Base-by-base conservation (phyloP, 2,113 vertebrate genomes). In the Otocyon megalotis region DNA sequence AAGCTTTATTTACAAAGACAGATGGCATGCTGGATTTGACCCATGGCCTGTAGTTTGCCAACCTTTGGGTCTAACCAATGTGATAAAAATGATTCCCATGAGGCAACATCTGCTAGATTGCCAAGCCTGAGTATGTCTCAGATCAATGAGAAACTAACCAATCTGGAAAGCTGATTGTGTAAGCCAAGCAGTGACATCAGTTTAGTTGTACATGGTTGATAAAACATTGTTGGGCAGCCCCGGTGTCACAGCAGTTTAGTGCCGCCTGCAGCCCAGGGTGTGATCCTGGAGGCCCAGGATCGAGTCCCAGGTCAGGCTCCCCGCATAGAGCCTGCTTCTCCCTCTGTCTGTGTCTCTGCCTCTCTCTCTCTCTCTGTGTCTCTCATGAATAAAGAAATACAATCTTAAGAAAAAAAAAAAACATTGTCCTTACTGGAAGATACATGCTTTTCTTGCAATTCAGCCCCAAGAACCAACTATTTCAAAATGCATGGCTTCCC, bases 1-100 rank as follows among this genome's bases (percentile, higher is more conserved):
- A 88, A 94, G 48, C 62, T 95, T 80, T 93, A 24, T 91, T 94
- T 90, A 65, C 4, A 95, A 88, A 94, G 88, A 84, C 50, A 77
- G 81, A 71, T 65, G 48, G 69, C 1, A 2, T 9, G 9, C 19
- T 86, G 32, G 35, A 84, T 85, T 88, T 94, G 84, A 76, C 35
- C 74, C 28, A 17, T 0, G 10, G 67, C 56, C 48, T 35, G 10
- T 12, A 30, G n/a, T 86, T 71, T 90, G 54, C 63, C 58, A 26
- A 83, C 32, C 28, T 50, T n/a, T 81, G 63, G 54, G 35, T 76
- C 58, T 94, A 87, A 94, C 32, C 69, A 69, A 88, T 30, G 58
- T 72, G 93, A 69, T 90, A 50, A 95, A 92, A 81, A 71, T 53
- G 50, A 94, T 35, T 96, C 32, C 37, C 12, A 65, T 20, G 32